Percentiles rank a stretch among this genome's conserved stretches.
phyloP scores from a whole-genome alignment of 1,140 invertebrate species.

The Marisa cornuarietis region DNA sequence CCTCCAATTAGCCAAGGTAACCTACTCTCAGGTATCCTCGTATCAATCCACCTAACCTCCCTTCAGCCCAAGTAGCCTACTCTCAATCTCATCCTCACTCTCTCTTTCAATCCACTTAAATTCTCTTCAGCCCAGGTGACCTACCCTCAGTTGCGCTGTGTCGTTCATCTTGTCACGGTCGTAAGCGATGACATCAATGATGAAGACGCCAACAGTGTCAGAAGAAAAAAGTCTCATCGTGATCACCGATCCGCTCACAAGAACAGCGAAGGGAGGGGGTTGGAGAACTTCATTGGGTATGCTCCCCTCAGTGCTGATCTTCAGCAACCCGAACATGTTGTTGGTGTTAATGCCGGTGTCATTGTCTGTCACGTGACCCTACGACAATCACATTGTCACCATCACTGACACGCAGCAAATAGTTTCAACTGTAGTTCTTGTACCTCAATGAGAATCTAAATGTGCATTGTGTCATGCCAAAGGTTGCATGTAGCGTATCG shows the following conservation, averaged over 20 bases:
- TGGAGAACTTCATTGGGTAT: neutral
- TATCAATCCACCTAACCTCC: too few species aligned
- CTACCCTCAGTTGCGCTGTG: constrained; percentile 25
- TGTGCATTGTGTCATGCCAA: too few species aligned
- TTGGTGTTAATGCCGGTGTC: constrained; percentile 21
- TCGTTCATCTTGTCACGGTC: constrained; percentile 25
- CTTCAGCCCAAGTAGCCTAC: too few species aligned
- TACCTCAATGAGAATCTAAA: too few species aligned
- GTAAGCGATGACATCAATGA: constrained; percentile 17
- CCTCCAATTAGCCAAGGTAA: too few species aligned
- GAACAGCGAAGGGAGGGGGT: constrained; percentile 14
- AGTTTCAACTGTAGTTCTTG: too few species aligned
- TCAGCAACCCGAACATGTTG: constrained; percentile 17
- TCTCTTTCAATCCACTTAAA: too few species aligned
- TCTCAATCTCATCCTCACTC: too few species aligned
- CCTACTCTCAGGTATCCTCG: too few species aligned
- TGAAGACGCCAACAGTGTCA: constrained; percentile 20
- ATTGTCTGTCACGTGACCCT: constrained; percentile 14
- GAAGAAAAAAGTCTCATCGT: constrained; percentile 30
- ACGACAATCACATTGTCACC: neutral
- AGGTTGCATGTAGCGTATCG: too few species aligned
- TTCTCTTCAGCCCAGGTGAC: neutral
- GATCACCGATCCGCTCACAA: constrained; percentile 23
- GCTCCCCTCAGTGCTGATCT: neutral
- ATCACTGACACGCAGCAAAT: too few species aligned